Percentiles rank a stretch among this genome's conserved stretches.
Conservation (phyloP, 2,113 vertebrate genomes). For the Nestor notabilis region DNA sequence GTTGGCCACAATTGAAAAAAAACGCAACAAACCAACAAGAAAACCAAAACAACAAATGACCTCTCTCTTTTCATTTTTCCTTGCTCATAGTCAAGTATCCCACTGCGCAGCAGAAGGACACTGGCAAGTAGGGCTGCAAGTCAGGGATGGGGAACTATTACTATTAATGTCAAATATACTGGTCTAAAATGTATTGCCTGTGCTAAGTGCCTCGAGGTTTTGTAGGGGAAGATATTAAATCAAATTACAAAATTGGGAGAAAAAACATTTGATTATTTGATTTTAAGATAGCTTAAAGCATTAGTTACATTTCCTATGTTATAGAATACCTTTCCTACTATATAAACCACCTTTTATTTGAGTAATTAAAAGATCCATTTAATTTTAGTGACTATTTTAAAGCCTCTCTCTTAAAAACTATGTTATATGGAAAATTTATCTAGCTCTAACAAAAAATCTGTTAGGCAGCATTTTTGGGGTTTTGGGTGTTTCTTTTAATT, state of each 20-base stretch:
- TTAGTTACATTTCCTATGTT: not conserved
- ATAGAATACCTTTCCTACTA: not conserved
- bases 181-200: not conserved
- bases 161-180: not conserved
- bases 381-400: not conserved
- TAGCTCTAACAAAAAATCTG: not conserved
- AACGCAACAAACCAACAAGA: accelerated
- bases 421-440: not conserved
- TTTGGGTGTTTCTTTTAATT: not conserved
- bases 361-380: not conserved
- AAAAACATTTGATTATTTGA: not conserved
- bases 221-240: not conserved
- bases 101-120: not conserved
- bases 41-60: not conserved
- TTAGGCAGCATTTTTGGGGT: not conserved
- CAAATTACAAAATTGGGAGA: not conserved
- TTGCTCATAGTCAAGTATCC: not conserved
- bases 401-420: not conserved
- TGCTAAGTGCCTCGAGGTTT: not conserved
- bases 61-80: not conserved
- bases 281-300: not conserved
- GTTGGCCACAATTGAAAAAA: not conserved
- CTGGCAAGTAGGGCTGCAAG: not conserved
- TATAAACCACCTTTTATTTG: not conserved
- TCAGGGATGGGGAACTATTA: not conserved